phyloP scores from a whole-genome alignment of 2,888 invertebrate genomes.

The Hirudinaria manillensis region DNA sequence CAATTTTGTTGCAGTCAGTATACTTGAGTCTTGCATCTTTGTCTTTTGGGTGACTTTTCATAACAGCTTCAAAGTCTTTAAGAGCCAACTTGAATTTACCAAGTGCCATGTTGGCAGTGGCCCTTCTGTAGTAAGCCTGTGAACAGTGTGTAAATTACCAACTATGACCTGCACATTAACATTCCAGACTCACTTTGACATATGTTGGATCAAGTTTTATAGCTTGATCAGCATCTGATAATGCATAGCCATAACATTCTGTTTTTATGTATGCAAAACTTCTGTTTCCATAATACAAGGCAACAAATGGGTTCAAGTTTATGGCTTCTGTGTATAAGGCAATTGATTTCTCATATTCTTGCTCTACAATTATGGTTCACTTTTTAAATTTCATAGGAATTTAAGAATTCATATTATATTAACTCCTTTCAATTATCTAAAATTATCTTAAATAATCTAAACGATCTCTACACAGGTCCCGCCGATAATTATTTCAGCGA shows the following conservation, averaged over 20 bases:
- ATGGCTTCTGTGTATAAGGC: constrained; percentile 77
- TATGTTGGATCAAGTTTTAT: constrained; percentile 82
- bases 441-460: neutral
- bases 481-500: neutral
- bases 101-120: constrained; percentile 91
- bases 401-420: neutral
- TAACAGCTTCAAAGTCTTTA: constrained; percentile 90
- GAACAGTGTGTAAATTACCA: constrained; percentile 31
- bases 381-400: neutral
- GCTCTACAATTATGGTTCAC: constrained; percentile 61
- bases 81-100: constrained; percentile 94
- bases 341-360: constrained; percentile 82
- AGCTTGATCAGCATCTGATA: constrained; percentile 82
- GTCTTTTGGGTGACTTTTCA: constrained; percentile 84
- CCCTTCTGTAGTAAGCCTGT: constrained; percentile 86
- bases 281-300: constrained; percentile 86
- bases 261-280: constrained; percentile 88
- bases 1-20: constrained; percentile 89
- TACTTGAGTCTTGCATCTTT: constrained; percentile 86
- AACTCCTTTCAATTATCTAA: neutral
- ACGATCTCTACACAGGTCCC: neutral
- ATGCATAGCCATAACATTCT: constrained; percentile 90
- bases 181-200: constrained; percentile 62
- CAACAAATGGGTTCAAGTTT: constrained; percentile 72
- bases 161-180: neutral